phyloP scores from a whole-genome alignment of 2,888 invertebrate genomes.

The Eutolmus rufibarbis region DNA sequence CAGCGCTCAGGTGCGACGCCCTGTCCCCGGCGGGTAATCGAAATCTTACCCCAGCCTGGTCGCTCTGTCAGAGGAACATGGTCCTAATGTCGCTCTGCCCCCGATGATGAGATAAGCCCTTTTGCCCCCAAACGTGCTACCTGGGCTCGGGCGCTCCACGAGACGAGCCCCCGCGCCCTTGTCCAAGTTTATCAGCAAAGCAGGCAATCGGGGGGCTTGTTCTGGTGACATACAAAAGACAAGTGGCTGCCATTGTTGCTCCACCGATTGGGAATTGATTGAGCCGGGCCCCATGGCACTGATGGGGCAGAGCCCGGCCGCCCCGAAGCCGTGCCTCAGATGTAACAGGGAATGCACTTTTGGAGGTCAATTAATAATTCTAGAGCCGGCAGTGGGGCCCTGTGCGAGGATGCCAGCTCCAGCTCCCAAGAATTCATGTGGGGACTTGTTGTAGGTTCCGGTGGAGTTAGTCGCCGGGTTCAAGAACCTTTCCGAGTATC shows the following conservation, averaged over 20 bases:
- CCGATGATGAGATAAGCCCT: background rate
- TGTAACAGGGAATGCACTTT: background rate
- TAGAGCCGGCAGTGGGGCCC: background rate
- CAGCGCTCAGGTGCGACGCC: background rate
- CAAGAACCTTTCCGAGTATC: background rate
- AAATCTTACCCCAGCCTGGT: background rate
- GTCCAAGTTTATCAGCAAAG: background rate
- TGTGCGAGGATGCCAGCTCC: background rate
- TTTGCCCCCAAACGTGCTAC: background rate
- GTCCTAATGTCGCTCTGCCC: background rate
- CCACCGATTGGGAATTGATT: background rate
- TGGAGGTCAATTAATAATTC: background rate
- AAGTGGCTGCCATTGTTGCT: background rate
- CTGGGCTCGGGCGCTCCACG: background rate
- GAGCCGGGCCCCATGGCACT: background rate
- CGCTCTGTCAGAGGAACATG: background rate
- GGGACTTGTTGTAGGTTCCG: background rate
- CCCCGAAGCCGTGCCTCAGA: background rate
- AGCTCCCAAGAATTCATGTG: background rate
- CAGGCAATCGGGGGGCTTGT: background rate
- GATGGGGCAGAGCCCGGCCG: background rate
- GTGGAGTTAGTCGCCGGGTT: background rate
- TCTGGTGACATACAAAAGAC: slow-evolving; percentile 1
- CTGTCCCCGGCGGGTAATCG: background rate
- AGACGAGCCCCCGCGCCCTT: background rate